A percentile compares a stretch with the other conserved stretches of the same genome.
Conservation (phyloP, 1,140 invertebrate genomes). For the Magallana gigas region DNA sequence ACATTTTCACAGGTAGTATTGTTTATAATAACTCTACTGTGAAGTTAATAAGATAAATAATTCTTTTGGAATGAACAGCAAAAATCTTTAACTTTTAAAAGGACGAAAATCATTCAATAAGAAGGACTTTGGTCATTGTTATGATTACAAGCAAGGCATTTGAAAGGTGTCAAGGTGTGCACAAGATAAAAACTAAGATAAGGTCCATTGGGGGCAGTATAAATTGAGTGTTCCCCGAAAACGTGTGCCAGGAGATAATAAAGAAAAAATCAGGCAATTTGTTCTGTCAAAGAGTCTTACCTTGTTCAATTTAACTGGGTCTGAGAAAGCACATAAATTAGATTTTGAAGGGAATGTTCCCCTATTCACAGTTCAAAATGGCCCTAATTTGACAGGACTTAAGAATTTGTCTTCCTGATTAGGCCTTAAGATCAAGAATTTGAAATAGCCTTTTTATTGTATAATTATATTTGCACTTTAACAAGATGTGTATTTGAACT, state of each 20-base stretch:
- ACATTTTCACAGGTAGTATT: too few relatives aligned
- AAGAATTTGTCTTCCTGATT: not conserved
- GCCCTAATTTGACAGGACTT: not conserved
- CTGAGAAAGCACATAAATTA: conserved; percentile 15
- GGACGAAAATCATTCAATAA: too few relatives aligned
- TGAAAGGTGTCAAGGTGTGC: not conserved
- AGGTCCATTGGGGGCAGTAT: not conserved
- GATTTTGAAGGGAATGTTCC: not conserved
- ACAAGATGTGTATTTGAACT: too few relatives aligned
- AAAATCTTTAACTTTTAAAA: too few relatives aligned
- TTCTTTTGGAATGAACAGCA: too few relatives aligned
- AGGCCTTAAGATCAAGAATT: not conserved
- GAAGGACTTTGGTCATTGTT: too few relatives aligned
- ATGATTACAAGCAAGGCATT: too few relatives aligned
- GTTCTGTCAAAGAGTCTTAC: not conserved
- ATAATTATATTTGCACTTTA: not conserved
- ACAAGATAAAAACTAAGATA: not conserved
- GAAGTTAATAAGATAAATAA: too few relatives aligned
- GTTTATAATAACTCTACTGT: too few relatives aligned
- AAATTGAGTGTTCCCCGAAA: not conserved
- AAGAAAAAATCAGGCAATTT: too few relatives aligned
- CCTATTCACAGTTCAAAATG: conserved; percentile 3
- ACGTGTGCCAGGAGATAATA: not conserved
- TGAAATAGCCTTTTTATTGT: not conserved
- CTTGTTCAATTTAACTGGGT: not conserved